Evolutionary conservation across 2,113 vertebrate genomes (phyloP), one percentile per base, ranked within the genome.

Genomic region (Perccottus glenii): DNA sequence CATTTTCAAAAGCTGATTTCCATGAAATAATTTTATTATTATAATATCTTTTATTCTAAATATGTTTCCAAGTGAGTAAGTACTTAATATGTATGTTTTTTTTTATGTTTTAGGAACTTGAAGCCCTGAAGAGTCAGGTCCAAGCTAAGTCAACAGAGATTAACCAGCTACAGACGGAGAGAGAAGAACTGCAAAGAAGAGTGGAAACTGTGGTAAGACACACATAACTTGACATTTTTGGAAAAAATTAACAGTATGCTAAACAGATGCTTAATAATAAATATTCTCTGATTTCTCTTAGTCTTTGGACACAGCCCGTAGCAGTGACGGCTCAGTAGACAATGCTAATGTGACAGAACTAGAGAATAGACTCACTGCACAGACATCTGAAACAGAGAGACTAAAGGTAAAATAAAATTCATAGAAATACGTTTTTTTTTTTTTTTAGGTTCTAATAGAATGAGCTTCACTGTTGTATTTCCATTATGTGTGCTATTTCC

Each of bases 81-180:
- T 59, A 19, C 2, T 55, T 4, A n/a, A 70, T 33, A 11, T 48
- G 36, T 33, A 11, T 48, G 36, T 49, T 16, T 12, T 59, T 9
- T 58, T 53, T 14, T 6, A 12, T n/a, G 10, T 52, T 74, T 14
- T 60, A 98, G 96, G 96, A 98, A 56, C 59, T 97, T 35, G 93
- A 95, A 75, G 49, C 75, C 38, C 89, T 98, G 75, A 94, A 89
- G 85, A 90, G 77, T 75, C 94, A 94, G 78, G 77, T 95, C 64
- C 90, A 94, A 15, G 86, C 92, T 4, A 94, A 96, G 81, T 86
- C 88, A 14, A 32, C 75, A 33, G 95, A 98, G 78, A 95, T 98
- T 57, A 77, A 81, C 11, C 92, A 92, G 61, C 91, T 98, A 59
- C 93, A 95, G 82, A 59, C 81, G 0, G 95, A 97, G 80, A 95